Base-by-base conservation (phyloP, 2,113 vertebrate genomes). In the Periophthalmodon schlosseri region DNA sequence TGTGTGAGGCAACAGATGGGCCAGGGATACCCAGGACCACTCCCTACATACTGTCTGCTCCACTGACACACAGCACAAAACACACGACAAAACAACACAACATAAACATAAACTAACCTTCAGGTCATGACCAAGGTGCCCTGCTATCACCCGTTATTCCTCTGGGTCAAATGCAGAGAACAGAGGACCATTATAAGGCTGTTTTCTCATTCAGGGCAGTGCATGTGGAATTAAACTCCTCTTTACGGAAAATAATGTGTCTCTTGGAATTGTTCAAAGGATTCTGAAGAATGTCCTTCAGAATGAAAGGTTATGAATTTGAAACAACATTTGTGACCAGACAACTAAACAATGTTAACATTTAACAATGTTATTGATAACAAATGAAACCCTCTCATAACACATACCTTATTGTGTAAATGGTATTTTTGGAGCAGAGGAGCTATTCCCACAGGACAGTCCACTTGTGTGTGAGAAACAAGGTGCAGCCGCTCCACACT, bases 51-150 rank as follows among this genome's bases (percentile, higher is more conserved):
- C 36, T 68, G 76, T 76, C 80, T 83, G 80, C 70, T 74, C 82
- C 65, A 76, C 76, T 87, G 78, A 82, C 84, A 87, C 85, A 90
- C 46, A 81, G 73, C 67, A 63, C 39, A 9, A 44, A 39, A 39
- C 36, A 39, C 36, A 36, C 34, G 6, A 4, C 34, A 36, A 4
- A 44, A 44, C 36, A 39, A 39, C 6, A 39, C 36, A 54, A 54
- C 52, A 54, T 5, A n/a, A 6, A 54, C 52, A n/a, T 44, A n/a
- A 18, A 4, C 20, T n/a, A 21, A 34, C 13, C 28, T 63, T 3
- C 21, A 24, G 23, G 7, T 57, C 28, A 11, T n/a, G n/a, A 57
- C 11, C 10, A 1, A 21, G 54, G 28, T 28, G 28, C 28, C 1
- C 28, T 28, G 28, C 28, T 28, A 8, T 44, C 1, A 44, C 4